Percentiles rank a stretch among this genome's conserved stretches.
These are phyloP conservation scores for Gambelia wislizenii DNA, from an alignment of 2,797 vertebrate species.

Conservation along the genomic window DNA sequence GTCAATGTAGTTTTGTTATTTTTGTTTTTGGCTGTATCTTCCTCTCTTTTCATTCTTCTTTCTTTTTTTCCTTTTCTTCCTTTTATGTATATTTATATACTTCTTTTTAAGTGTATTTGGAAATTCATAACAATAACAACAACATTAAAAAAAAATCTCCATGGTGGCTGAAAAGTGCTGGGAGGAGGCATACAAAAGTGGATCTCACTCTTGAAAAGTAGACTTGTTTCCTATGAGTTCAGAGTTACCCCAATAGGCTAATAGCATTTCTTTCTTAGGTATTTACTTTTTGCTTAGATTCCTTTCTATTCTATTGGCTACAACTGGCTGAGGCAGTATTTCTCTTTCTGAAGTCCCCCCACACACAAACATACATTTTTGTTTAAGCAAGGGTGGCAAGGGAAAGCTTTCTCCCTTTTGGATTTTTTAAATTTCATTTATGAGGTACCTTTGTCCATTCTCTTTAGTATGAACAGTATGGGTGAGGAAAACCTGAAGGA, in stretches of 20 bases:
- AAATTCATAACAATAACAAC: too few species aligned
- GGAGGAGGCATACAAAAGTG: not conserved
- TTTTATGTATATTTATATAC: too few species aligned
- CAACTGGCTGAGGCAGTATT: not conserved
- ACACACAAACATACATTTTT: too few species aligned
- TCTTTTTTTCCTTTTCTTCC: too few species aligned
- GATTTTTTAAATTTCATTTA: constrained; percentile 9
- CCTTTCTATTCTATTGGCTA: not conserved
- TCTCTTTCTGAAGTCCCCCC: not conserved
- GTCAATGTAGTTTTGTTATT: too few species aligned
- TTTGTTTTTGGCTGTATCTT: too few species aligned
- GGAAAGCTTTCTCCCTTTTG: not conserved
- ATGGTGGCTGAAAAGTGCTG: not conserved
- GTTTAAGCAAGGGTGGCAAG: not conserved
- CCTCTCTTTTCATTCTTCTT: too few species aligned
- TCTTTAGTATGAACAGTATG: not conserved
- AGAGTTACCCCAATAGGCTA: not conserved
- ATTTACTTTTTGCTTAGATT: not conserved
- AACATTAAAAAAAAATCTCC: too few species aligned
- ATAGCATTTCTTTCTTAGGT: not conserved
- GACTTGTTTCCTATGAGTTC: not conserved
- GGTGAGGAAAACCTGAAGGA: not conserved
- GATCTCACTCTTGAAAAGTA: not conserved
- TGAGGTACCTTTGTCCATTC: not conserved
- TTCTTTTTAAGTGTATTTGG: too few species aligned